Evolutionary conservation across 2,797 vertebrate genomes (phyloP).

Genomic region (Distichodus sexfasciatus): DNA sequence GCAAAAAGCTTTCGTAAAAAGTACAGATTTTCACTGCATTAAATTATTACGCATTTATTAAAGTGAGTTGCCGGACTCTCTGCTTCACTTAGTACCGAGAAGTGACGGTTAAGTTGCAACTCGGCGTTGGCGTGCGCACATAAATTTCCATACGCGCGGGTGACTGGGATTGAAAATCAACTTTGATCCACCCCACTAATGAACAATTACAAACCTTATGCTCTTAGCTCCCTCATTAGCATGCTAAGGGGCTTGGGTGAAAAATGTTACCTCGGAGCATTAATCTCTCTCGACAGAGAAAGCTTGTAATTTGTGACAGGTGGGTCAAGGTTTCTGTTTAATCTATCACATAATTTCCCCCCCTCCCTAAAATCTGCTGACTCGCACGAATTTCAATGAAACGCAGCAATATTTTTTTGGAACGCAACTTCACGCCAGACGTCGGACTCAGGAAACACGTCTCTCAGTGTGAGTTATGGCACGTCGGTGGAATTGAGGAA

Average conservation of each 20-base stretch:
- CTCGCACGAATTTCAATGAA: conserved; percentile 76
- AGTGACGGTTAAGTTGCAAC: conserved; percentile 33
- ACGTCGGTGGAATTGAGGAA: conserved; percentile 47
- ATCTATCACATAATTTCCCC: conserved; percentile 80
- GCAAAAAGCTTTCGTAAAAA: no score
- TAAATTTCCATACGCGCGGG: conserved; percentile 48
- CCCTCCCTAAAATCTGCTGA: conserved; percentile 77
- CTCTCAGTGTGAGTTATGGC: conserved; percentile 56
- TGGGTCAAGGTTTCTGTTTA: conserved; percentile 81
- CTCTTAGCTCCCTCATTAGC: conserved; percentile 75
- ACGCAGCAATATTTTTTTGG: conserved; percentile 70
- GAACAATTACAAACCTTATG: conserved; percentile 75
- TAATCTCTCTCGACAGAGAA: conserved; percentile 78
- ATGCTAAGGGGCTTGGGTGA: conserved; percentile 65
- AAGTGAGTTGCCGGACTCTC: no score
- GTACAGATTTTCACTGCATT: no score
- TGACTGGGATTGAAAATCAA: conserved; percentile 77
- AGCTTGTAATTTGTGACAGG: conserved; percentile 80
- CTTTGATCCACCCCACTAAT: conserved; percentile 76
- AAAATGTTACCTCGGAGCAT: conserved; percentile 73
- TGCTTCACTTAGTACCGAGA: conserved; percentile 29
- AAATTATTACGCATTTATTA: no score
- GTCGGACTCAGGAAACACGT: conserved; percentile 64
- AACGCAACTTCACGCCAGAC: conserved; percentile 62
- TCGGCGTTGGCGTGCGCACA: conserved; percentile 40